These are phyloP conservation scores for Enteromius unitaeniatus DNA, from an alignment of 2,797 vertebrate genomes.

Conservation along the genomic window DNA sequence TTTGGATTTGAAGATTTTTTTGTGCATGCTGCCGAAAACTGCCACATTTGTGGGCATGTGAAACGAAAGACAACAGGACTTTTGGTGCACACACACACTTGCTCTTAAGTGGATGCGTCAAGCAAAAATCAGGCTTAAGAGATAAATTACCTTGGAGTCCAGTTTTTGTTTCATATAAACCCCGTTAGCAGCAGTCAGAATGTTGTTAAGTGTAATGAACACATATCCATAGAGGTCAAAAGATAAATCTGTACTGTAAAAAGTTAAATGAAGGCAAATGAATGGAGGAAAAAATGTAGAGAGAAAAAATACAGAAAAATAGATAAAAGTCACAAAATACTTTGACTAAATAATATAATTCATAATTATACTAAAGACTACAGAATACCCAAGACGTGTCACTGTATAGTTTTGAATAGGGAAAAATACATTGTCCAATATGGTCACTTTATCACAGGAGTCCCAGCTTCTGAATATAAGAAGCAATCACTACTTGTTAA, in stretches of 20 bases:
- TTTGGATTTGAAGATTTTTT: not conserved
- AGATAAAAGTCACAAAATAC: too few species aligned
- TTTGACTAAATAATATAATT: too few species aligned
- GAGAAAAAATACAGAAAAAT: not conserved
- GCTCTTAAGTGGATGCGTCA: not conserved
- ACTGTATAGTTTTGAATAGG: too few species aligned
- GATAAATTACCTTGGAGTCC: slow-evolving; percentile 86
- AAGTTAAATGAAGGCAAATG: not conserved
- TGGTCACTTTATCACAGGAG: too few species aligned
- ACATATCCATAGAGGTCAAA: slow-evolving; percentile 93
- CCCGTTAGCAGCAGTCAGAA: slow-evolving; percentile 92
- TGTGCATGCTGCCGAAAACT: not conserved
- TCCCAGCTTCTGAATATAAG: too few species aligned
- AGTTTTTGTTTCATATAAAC: slow-evolving; percentile 94
- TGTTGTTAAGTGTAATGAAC: slow-evolving; percentile 91
- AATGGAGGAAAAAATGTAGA: not conserved
- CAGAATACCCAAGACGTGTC: too few species aligned
- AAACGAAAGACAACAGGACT: not conserved
- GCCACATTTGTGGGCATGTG: not conserved
- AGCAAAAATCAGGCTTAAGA: not conserved
- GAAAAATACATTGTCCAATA: too few species aligned
- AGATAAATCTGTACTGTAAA: slow-evolving; percentile 87
- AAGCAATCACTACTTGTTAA: too few species aligned
- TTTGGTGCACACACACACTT: not conserved
- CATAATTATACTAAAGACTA: too few species aligned